A percentile compares a stretch with the other conserved stretches of the same genome.
phyloP scores from a whole-genome alignment of 2,888 invertebrate genomes.

The Isoperla grammatica region DNA sequence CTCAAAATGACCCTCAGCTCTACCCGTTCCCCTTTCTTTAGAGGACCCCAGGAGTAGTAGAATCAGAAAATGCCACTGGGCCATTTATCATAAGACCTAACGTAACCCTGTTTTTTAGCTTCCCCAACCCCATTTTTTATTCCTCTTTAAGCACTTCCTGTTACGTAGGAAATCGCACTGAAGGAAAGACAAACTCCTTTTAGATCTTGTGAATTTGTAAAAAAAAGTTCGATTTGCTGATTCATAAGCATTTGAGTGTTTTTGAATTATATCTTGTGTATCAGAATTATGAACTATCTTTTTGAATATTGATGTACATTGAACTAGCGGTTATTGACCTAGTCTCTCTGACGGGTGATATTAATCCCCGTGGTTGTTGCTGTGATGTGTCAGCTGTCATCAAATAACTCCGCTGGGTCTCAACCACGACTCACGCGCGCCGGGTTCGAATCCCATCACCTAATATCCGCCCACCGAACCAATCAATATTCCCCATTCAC shows the following conservation, averaged over 20 bases:
- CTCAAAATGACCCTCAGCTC: conserved; percentile 19
- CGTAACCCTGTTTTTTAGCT: conserved; percentile 16
- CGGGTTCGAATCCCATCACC: too few species aligned
- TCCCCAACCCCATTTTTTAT: conserved; percentile 12
- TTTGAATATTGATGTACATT: too few species aligned
- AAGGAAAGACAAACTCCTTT: conserved; percentile 16
- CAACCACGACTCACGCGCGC: too few species aligned
- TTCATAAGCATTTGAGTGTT: not conserved
- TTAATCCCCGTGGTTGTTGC: too few species aligned
- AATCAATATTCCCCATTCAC: too few species aligned
- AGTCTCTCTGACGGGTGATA: too few species aligned
- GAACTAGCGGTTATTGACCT: too few species aligned
- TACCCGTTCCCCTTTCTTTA: conserved; percentile 16
- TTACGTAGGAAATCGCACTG: conserved; percentile 17
- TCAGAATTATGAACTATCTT: too few species aligned
- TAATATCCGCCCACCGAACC: too few species aligned
- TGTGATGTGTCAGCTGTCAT: too few species aligned
- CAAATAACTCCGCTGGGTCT: too few species aligned
- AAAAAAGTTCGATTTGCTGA: conserved; percentile 6
- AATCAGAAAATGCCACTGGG: conserved; percentile 18
- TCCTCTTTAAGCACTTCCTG: conserved; percentile 18
- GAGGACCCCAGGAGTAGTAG: conserved; percentile 17
- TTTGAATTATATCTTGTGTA: not conserved
- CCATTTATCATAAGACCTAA: conserved; percentile 19
- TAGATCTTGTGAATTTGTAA: conserved; percentile 5